Percentiles rank a stretch among this genome's conserved stretches.
phyloP scores from a whole-genome alignment of 2,113 vertebrate species.

The Chaetodon trifascialis region DNA sequence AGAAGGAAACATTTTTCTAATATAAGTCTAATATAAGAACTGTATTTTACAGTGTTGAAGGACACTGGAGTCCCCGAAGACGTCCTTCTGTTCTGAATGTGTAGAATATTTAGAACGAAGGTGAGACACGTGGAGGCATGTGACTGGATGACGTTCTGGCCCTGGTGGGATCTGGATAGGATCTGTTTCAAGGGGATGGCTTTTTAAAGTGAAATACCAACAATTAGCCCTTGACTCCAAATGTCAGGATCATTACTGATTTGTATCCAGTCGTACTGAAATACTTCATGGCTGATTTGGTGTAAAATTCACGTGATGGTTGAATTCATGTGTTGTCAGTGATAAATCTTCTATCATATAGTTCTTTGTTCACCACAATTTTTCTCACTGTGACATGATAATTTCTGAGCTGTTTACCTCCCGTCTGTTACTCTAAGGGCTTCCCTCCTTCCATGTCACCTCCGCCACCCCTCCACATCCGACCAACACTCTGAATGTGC shows the following conservation, averaged over 20 bases:
- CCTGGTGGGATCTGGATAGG: background rate
- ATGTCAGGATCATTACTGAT: background rate
- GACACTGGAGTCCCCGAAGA: background rate
- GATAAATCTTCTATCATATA: no score
- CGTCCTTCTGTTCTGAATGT: no score
- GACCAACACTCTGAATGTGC: slow-evolving; percentile 8
- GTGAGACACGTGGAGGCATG: background rate
- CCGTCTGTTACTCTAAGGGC: background rate
- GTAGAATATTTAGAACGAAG: background rate
- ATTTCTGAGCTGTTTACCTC: background rate
- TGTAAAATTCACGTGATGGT: background rate
- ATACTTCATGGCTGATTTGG: background rate
- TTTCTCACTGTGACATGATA: background rate
- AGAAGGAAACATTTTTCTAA: background rate
- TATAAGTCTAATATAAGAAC: background rate
- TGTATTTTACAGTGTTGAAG: background rate
- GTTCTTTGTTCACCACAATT: background rate
- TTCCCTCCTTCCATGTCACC: slow-evolving; percentile 14
- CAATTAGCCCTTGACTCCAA: background rate
- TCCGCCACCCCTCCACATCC: background rate
- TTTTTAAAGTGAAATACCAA: background rate
- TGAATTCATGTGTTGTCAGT: background rate
- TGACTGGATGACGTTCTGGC: background rate
- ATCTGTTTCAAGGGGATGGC: background rate
- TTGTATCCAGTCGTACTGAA: background rate